Evolutionary conservation across 2,113 vertebrate genomes (phyloP), one percentile per base, ranked within the genome.

Genomic region (Sceloporus tristichus): DNA sequence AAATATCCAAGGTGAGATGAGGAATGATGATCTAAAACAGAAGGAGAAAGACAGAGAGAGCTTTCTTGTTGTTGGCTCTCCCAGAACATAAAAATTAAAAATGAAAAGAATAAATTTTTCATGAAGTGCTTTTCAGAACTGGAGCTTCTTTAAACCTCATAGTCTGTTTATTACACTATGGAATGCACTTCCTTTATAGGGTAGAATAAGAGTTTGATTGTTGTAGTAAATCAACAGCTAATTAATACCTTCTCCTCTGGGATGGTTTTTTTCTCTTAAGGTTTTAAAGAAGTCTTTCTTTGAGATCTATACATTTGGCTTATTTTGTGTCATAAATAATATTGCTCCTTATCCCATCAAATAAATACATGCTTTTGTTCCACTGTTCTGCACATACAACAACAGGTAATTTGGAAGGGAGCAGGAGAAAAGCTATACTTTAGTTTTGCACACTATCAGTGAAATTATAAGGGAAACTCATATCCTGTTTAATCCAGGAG

Each of bases 51-150:
- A 42, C 1, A 91, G 75, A 70, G 70, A 76, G 91, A 89, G 48
- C 81, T 89, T 75, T 90, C 5, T 70, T 83, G 21, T 85, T 75
- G 91, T 85, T 0, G 0, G 2, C 16, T 92, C 90, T 94, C 87
- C 88, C 91, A 91, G 87, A 95, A 90, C 65, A 90, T 54, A 92
- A 94, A 95, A 92, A 93, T 94, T 91, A 92, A 95, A 94, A 94
- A 94, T 88, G 25, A 94, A 95, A 71, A 82, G 93, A 95, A 93
- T 95, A 79, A 94, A 94, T 94, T 92, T 96, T 96, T 96, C 65
- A 94, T 94, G 71, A 95, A 90, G 27, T 76, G 23, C 19, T 88
- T 94, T 94, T 95, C 91, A 94, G 86, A 94, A 93, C 89, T 92
- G 81, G 19, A 87, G 71, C 34, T 92, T 95, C 93, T 90, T 71